Evolutionary conservation across 1,140 invertebrate species (phyloP).

Genomic region (Phenacoccus solenopsis): DNA sequence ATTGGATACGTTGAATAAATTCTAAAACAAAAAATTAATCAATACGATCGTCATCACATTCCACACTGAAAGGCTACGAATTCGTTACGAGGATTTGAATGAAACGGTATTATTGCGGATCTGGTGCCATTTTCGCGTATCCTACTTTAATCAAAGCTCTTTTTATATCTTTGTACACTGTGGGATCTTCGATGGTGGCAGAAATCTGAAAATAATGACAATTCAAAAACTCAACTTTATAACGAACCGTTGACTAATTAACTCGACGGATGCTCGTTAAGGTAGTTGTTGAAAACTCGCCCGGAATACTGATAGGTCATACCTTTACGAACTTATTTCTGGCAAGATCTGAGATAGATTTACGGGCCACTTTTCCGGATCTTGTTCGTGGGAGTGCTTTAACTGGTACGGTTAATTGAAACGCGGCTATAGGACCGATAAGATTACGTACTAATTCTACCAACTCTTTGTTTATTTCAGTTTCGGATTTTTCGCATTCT

Average conservation of each 20-base stretch:
- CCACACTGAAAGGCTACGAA: too few species aligned
- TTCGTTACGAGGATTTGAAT: too few species aligned
- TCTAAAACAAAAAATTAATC: too few species aligned
- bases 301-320: constrained; percentile 13
- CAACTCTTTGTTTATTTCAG: constrained; percentile 49
- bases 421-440: constrained; percentile 80
- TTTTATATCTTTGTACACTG: constrained; percentile 64
- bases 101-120: constrained; percentile 34
- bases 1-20: too few species aligned
- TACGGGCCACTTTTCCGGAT: constrained; percentile 71
- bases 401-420: constrained; percentile 61
- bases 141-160: constrained; percentile 57
- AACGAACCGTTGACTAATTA: too few species aligned
- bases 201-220: constrained; percentile 46
- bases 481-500: constrained; percentile 43
- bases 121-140: constrained; percentile 55
- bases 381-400: constrained; percentile 60
- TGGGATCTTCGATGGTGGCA: constrained; percentile 75
- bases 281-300: not conserved
- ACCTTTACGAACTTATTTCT: constrained; percentile 61
- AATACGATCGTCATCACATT: too few species aligned
- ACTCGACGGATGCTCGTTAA: not conserved
- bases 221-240: too few species aligned
- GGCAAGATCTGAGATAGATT: constrained; percentile 69
- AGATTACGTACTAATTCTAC: constrained; percentile 58